Conservation (phyloP, 2,888 invertebrate genomes). For the Ichneumon xanthorius region DNA sequence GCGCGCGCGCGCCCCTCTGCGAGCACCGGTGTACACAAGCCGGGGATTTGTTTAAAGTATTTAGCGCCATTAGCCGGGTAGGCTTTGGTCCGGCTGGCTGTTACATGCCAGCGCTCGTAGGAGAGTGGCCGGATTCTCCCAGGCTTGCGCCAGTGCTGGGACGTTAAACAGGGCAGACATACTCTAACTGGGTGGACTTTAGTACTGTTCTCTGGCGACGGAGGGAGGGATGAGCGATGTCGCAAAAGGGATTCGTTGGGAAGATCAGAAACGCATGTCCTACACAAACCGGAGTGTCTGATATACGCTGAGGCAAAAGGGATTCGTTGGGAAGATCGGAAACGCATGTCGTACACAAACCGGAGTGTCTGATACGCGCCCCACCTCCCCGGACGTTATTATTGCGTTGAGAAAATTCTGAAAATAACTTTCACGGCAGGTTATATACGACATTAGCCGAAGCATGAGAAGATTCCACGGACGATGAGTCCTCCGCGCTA, state of each 20-base stretch:
- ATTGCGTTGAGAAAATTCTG: conserved; percentile 26
- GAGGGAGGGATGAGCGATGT: not conserved
- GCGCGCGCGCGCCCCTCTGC: conserved; percentile 37
- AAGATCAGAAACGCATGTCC: not conserved
- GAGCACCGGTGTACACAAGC: conserved; percentile 47
- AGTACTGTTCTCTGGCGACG: not conserved
- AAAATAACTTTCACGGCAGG: conserved; percentile 26
- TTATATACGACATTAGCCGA: conserved; percentile 50
- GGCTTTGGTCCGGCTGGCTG: too few relatives aligned
- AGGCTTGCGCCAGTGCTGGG: too few relatives aligned
- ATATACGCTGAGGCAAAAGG: not conserved
- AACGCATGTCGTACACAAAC: not conserved
- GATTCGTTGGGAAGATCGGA: conserved; percentile 16
- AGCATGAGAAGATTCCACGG: conserved; percentile 46
- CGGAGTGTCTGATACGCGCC: not conserved
- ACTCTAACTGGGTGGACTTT: not conserved
- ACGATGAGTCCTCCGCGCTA: conserved; percentile 64
- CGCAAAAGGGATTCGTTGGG: conserved; percentile 18
- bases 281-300: not conserved
- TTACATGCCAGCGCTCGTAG: too few relatives aligned
- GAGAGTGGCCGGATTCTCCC: too few relatives aligned
- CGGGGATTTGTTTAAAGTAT: conserved; percentile 63
- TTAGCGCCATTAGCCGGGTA: conserved; percentile 52
- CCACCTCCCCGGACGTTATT: not conserved
- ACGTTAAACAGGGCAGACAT: too few relatives aligned